Percentiles rank a stretch among this genome's conserved stretches.
Conservation (phyloP, 2,888 invertebrate genomes). For the Oeneis ivallda region DNA sequence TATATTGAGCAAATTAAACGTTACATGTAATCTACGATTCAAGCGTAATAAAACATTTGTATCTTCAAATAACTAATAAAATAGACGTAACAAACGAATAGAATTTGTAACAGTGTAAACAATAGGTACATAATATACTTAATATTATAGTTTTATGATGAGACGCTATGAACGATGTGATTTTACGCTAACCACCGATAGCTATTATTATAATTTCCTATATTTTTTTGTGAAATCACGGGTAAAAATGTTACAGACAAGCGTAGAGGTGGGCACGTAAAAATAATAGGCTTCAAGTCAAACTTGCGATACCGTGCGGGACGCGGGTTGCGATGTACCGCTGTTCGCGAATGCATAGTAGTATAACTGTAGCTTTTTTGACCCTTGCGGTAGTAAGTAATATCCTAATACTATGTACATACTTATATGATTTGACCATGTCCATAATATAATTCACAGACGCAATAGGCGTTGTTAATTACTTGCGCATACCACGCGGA, state of each 20-base stretch:
- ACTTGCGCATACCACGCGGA: too few relatives aligned
- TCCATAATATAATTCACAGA: too few relatives aligned
- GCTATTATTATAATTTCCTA: conserved; percentile 27
- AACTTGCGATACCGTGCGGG: not conserved
- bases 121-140: conserved; percentile 26
- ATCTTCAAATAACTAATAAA: conserved; percentile 10
- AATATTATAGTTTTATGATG: conserved; percentile 10
- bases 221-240: conserved; percentile 11
- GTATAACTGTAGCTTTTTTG: too few relatives aligned
- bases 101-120: conserved; percentile 34
- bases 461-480: too few relatives aligned
- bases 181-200: conserved; percentile 29
- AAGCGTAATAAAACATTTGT: conserved; percentile 30
- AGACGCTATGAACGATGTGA: conserved; percentile 24
- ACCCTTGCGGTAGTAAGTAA: too few relatives aligned
- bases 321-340: not conserved
- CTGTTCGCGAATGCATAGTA: too few relatives aligned
- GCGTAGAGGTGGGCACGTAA: conserved; percentile 1
- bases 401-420: too few relatives aligned
- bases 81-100: conserved; percentile 27
- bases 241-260: not conserved
- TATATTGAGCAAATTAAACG: conserved; percentile 40
- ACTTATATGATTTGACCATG: too few relatives aligned
- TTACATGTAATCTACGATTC: conserved; percentile 21
- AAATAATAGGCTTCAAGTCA: not conserved